phyloP scores from a whole-genome alignment of 2,113 vertebrate species.

The Passerina amoena region DNA sequence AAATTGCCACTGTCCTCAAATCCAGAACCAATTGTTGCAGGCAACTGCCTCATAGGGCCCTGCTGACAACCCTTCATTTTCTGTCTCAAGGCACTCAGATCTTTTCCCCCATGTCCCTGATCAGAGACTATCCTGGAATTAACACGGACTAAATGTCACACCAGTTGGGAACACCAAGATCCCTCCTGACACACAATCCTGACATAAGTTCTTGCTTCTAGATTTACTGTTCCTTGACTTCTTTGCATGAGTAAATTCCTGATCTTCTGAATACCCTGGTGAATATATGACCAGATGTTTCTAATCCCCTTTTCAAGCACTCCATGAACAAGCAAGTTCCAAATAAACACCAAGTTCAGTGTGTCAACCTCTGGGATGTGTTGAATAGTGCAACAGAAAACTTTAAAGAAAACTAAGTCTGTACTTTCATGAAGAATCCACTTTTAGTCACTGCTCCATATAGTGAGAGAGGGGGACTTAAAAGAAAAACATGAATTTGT shows the following conservation, averaged over 20 bases:
- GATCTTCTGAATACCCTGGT: not conserved
- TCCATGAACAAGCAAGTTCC: not conserved
- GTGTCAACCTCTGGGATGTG: no score
- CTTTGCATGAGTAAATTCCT: not conserved
- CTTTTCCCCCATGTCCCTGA: not conserved
- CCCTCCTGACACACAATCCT: not conserved
- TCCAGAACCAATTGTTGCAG: not conserved
- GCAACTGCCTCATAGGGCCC: not conserved
- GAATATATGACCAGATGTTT: not conserved
- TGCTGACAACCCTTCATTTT: not conserved
- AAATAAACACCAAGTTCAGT: not conserved
- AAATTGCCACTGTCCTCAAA: not conserved
- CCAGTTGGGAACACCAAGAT: fast-evolving
- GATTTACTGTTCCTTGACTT: not conserved
- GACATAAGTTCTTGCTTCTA: not conserved
- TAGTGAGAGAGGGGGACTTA: fast-evolving
- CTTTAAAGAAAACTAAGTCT: not conserved
- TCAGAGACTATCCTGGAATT: not conserved
- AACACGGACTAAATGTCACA: not conserved
- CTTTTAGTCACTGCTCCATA: not conserved
- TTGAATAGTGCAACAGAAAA: not conserved
- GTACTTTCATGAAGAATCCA: not conserved
- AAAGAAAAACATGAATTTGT: not conserved
- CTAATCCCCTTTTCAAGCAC: not conserved
- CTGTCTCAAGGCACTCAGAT: not conserved